Evolutionary conservation across 1,140 invertebrate species (phyloP).

Genomic region (Aphelinus certus): DNA sequence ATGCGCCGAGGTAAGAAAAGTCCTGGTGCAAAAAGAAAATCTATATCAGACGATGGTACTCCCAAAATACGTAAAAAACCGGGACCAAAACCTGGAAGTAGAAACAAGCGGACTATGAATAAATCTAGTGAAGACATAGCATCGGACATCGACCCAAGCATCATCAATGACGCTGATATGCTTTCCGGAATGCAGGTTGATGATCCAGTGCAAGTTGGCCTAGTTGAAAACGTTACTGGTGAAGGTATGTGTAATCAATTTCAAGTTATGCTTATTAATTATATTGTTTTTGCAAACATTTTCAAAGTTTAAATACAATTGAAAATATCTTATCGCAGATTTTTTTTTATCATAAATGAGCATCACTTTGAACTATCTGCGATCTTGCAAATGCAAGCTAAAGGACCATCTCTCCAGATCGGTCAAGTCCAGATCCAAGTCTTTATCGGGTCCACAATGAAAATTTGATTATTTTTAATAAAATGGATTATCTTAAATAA

Average conservation of each 20-base stretch:
- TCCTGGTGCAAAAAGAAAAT: slow-evolving; percentile 54
- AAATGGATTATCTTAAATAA: no score
- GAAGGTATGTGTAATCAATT: slow-evolving; percentile 28
- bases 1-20: slow-evolving; percentile 56
- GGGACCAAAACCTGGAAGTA: slow-evolving; percentile 63
- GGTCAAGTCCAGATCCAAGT: no score
- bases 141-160: slow-evolving; percentile 36
- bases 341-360: neutral
- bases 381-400: no score
- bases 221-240: slow-evolving; percentile 42
- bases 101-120: slow-evolving; percentile 55
- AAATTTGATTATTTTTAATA: no score
- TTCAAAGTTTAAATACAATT: neutral
- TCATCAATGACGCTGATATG: slow-evolving; percentile 56
- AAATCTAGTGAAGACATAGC: slow-evolving; percentile 45
- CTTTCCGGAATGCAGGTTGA: slow-evolving; percentile 47
- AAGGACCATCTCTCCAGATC: no score
- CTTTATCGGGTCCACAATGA: no score
- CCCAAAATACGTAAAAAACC: slow-evolving; percentile 61
- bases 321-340: neutral
- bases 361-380: neutral
- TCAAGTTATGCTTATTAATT: neutral
- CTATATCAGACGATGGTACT: slow-evolving; percentile 52
- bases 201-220: slow-evolving; percentile 44
- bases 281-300: neutral